A percentile compares a stretch with the other conserved stretches of the same genome.
These are phyloP conservation scores for Catocala fraxini DNA, from an alignment of 2,888 invertebrate species.

Conservation along the genomic window DNA sequence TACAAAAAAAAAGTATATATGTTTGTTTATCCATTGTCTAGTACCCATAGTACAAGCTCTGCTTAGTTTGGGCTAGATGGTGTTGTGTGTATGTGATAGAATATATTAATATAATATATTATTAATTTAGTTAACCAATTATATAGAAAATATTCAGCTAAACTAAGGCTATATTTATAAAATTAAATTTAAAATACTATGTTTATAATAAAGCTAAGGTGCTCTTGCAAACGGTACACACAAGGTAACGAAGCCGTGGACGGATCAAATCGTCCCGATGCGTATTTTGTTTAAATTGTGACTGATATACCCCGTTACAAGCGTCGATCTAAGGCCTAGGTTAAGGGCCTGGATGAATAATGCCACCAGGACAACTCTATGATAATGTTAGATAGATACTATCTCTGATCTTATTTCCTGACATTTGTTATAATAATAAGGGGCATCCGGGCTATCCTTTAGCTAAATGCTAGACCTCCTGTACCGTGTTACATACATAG, in stretches of 20 bases:
- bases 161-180: too few species aligned
- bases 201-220: too few species aligned
- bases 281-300: constrained; percentile 85
- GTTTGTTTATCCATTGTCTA: too few species aligned
- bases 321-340: constrained; percentile 51
- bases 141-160: too few species aligned
- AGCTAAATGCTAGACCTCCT: constrained; percentile 5
- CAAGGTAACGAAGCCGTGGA: constrained; percentile 72
- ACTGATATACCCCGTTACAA: constrained; percentile 76
- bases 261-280: constrained; percentile 71
- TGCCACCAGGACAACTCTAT: constrained; percentile 21
- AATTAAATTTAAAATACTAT: too few species aligned
- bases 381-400: constrained; percentile 22
- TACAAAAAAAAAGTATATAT: too few species aligned
- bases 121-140: too few species aligned
- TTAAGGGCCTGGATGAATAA: constrained; percentile 68
- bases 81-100: too few species aligned
- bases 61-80: too few species aligned
- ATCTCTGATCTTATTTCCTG: constrained; percentile 1
- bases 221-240: constrained; percentile 62
- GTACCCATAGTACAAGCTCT: too few species aligned
- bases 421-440: constrained; percentile 9
- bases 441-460: constrained; percentile 9
- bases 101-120: too few species aligned
- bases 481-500: too few species aligned